Percentiles rank a stretch among this genome's conserved stretches.
phyloP scores from a whole-genome alignment of 1,140 invertebrate species.

The Bombyx mandarina region DNA sequence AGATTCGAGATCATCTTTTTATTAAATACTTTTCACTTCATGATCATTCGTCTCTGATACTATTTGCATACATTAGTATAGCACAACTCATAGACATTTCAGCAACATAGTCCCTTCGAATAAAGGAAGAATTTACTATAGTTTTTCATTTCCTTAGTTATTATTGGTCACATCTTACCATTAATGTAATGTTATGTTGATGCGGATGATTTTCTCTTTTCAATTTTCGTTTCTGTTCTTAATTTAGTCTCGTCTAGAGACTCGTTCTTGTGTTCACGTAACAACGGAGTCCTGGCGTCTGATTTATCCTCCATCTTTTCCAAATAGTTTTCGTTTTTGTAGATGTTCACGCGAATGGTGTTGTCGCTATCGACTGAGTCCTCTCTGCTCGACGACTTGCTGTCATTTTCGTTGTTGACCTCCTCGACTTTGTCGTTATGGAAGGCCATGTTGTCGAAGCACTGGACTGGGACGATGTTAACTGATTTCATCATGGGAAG shows the following conservation, averaged over 20 bases:
- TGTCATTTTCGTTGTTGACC: slow-evolving; percentile 21
- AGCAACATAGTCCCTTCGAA: too few relatives aligned
- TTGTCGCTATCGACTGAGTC: slow-evolving; percentile 48
- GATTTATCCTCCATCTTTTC: slow-evolving; percentile 58
- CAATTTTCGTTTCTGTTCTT: slow-evolving; percentile 45
- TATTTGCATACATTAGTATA: too few relatives aligned
- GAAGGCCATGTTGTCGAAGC: slow-evolving; percentile 67
- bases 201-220: slow-evolving; percentile 63
- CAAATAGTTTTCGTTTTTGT: slow-evolving; percentile 51
- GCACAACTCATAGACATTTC: too few relatives aligned
- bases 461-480: slow-evolving; percentile 58
- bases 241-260: slow-evolving; percentile 61
- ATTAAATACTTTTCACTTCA: too few relatives aligned
- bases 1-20: neutral
- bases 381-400: slow-evolving; percentile 39
- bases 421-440: slow-evolving; percentile 49
- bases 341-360: slow-evolving; percentile 46
- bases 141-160: neutral
- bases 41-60: too few relatives aligned
- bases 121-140: neutral
- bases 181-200: slow-evolving; percentile 46
- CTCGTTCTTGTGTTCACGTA: slow-evolving; percentile 62
- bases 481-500: slow-evolving; percentile 68
- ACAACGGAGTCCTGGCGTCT: slow-evolving; percentile 52
- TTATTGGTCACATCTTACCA: slow-evolving; percentile 4